Conservation (phyloP, 2,113 vertebrate species). For the Litocranius walleri region DNA sequence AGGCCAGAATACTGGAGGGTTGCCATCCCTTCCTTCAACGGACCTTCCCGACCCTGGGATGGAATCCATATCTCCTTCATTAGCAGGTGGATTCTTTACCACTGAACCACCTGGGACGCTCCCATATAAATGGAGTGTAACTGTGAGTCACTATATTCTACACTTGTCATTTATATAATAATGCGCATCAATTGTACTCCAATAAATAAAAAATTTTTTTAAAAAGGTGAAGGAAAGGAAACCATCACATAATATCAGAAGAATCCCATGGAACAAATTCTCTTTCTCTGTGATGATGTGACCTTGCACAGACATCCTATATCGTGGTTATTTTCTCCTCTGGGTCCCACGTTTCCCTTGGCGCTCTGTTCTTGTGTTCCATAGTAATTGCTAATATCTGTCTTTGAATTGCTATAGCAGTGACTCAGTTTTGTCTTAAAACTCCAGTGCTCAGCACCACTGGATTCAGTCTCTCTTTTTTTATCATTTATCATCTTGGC, state of each 20-base stretch:
- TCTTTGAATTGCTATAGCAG: not conserved
- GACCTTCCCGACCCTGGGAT: not conserved
- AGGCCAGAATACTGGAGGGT: not conserved
- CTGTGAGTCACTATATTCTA: not conserved
- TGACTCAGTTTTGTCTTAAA: not conserved
- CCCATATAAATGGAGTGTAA: not conserved
- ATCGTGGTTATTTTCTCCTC: not conserved
- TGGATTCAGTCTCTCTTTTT: too few species aligned
- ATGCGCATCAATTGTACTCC: not conserved
- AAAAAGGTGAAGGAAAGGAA: not conserved
- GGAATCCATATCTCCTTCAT: not conserved
- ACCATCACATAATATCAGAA: accelerated
- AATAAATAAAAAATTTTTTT: not conserved
- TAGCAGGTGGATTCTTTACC: not conserved
- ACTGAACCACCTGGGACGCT: not conserved
- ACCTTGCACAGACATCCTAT: accelerated
- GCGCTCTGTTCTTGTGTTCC: not conserved
- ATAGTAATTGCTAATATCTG: too few species aligned
- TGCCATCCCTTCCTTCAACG: not conserved
- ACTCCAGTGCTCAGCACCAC: not conserved
- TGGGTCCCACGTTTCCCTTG: not conserved
- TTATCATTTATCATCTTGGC: not conserved
- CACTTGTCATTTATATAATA: not conserved
- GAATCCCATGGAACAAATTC: accelerated
- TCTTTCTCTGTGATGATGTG: not conserved